Conservation (phyloP, 1,140 invertebrate genomes). For the Brachionus plicatilis region DNA sequence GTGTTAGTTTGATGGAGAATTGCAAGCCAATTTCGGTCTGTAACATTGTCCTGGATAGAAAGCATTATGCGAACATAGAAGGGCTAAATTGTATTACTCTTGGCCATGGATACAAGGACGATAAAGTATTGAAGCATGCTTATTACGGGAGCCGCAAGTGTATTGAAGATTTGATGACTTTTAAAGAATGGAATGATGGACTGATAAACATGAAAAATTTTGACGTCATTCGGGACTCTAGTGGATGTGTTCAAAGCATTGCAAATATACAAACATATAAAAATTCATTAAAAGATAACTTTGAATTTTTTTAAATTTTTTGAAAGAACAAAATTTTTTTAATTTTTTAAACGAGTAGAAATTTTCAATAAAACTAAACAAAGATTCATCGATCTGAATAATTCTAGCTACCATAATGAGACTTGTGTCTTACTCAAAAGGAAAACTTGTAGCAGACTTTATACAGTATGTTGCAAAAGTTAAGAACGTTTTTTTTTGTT, state of each 20-base stretch:
- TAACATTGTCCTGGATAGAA: background rate
- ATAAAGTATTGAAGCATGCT: background rate
- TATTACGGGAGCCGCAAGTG: background rate
- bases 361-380: too few species aligned
- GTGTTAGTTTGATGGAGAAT: background rate
- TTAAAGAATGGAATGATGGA: background rate
- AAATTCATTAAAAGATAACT: too few species aligned
- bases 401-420: too few species aligned
- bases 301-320: too few species aligned
- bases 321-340: too few species aligned
- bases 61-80: constrained; percentile 1
- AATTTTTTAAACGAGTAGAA: too few species aligned
- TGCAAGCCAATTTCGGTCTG: background rate
- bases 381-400: too few species aligned
- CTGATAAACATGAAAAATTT: background rate
- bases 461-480: too few species aligned
- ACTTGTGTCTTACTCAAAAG: too few species aligned
- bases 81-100: constrained; percentile 18
- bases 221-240: background rate
- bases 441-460: too few species aligned
- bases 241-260: background rate
- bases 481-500: too few species aligned
- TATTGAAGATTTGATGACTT: background rate
- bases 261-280: too few species aligned
- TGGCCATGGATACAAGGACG: constrained; percentile 4